A percentile compares a stretch with the other conserved stretches of the same genome.
phyloP scores from a whole-genome alignment of 2,113 vertebrate species.

The Ia io region DNA sequence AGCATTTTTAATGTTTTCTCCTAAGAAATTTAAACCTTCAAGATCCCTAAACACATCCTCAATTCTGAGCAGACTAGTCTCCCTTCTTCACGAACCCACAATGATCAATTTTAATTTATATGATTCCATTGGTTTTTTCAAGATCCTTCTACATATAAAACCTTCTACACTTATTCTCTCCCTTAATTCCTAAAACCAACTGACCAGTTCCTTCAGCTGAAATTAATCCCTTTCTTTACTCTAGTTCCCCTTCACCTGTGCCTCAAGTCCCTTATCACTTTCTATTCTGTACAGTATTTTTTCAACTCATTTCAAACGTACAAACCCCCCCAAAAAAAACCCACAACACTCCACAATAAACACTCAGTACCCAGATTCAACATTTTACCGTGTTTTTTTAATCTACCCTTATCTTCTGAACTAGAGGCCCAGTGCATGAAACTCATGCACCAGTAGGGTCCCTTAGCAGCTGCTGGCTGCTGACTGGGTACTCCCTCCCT shows the following conservation, averaged over 20 bases:
- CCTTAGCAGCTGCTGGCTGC: too few relatives aligned
- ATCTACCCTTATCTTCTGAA: background rate
- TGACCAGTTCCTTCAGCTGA: background rate
- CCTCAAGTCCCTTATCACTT: background rate
- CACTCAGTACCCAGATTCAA: background rate
- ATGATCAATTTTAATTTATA: background rate
- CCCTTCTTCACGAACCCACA: background rate
- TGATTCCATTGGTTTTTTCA: background rate
- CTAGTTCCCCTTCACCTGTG: background rate
- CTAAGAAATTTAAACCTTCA: background rate
- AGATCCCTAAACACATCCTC: background rate
- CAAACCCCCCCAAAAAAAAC: too few relatives aligned
- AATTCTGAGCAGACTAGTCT: background rate
- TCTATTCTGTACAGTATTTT: background rate
- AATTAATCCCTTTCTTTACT: background rate
- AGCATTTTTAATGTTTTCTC: background rate
- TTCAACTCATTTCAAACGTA: background rate
- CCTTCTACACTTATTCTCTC: background rate
- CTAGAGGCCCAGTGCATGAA: too few relatives aligned
- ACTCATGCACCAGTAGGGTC: too few relatives aligned
- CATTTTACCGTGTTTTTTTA: background rate
- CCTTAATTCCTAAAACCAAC: background rate
- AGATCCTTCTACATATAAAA: background rate
- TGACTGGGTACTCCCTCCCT: too few relatives aligned
- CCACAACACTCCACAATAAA: background rate